Conservation (phyloP, 2,888 invertebrate genomes). For the Aphidoletes aphidimyza region DNA sequence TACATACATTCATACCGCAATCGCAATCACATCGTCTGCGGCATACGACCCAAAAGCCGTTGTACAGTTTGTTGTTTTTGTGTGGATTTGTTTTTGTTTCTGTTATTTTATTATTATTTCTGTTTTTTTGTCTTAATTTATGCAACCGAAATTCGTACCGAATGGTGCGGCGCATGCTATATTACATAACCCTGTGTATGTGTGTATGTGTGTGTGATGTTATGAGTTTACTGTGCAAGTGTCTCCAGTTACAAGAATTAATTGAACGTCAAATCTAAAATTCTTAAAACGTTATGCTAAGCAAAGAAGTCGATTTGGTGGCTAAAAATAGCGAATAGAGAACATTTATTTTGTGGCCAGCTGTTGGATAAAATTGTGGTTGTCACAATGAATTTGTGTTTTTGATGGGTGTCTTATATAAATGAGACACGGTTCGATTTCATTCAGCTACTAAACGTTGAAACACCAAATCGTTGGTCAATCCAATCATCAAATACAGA, state of each 20-base stretch:
- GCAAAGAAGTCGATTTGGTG: background rate
- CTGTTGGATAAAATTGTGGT: constrained; percentile 14
- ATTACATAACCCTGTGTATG: constrained; percentile 38
- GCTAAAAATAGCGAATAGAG: background rate
- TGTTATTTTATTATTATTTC: too few species aligned
- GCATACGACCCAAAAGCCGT: background rate
- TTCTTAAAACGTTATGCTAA: background rate
- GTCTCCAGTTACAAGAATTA: constrained; percentile 34
- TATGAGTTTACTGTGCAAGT: constrained; percentile 3
- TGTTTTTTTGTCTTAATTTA: background rate
- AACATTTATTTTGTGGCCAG: background rate
- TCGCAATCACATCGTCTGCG: background rate
- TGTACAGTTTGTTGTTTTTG: background rate
- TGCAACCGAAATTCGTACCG: constrained; percentile 33
- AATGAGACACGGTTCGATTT: too few species aligned
- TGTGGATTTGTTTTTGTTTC: background rate
- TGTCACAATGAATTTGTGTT: constrained; percentile 12
- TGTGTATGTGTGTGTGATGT: background rate
- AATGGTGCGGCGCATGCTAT: constrained; percentile 4
- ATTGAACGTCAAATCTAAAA: background rate
- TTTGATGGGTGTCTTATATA: background rate
- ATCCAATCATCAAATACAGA: constrained; percentile 3
- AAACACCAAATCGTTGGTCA: too few species aligned
- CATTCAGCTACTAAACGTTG: too few species aligned
- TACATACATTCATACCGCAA: background rate